These are phyloP conservation scores for Sebastes elongatus DNA, from an alignment of 2,797 vertebrate species.

Conservation along the genomic window DNA sequence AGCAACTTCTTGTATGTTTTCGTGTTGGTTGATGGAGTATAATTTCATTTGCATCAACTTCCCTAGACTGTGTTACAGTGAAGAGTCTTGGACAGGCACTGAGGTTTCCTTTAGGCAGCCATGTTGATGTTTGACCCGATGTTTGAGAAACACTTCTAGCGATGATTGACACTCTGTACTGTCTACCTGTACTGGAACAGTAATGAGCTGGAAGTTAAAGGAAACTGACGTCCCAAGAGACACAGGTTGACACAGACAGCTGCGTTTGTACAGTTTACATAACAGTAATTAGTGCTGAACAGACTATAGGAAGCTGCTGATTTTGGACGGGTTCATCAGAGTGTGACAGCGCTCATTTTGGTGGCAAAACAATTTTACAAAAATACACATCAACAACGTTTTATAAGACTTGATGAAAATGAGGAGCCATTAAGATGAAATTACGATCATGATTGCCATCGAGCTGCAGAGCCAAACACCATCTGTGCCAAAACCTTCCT, in stretches of 20 bases:
- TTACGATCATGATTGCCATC: slow-evolving; percentile 16
- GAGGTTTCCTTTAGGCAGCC: not conserved
- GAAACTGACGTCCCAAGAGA: slow-evolving; percentile 6
- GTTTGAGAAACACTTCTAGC: not conserved
- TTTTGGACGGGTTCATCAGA: slow-evolving; percentile 16
- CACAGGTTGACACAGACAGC: slow-evolving; percentile 1
- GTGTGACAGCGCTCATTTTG: slow-evolving; percentile 29
- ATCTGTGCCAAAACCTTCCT: slow-evolving; percentile 12
- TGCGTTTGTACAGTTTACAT: slow-evolving; percentile 26
- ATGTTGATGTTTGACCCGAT: not conserved
- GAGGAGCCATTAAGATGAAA: slow-evolving; percentile 16
- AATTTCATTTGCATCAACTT: not conserved
- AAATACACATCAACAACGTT: slow-evolving; percentile 12
- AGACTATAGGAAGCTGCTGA: slow-evolving; percentile 22
- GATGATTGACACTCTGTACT: slow-evolving; percentile 6
- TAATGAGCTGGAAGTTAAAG: slow-evolving; percentile 30
- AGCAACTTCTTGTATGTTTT: not conserved
- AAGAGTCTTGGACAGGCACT: not conserved
- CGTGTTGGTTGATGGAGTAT: not conserved
- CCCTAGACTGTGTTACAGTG: not conserved
- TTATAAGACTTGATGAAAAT: slow-evolving; percentile 33
- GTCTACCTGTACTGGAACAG: not conserved
- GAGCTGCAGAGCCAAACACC: not conserved
- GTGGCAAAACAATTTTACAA: slow-evolving; percentile 10
- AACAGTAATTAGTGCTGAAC: slow-evolving; percentile 46